Base-by-base conservation (phyloP, 1,140 invertebrate species). In the Aplysia californica region DNA sequence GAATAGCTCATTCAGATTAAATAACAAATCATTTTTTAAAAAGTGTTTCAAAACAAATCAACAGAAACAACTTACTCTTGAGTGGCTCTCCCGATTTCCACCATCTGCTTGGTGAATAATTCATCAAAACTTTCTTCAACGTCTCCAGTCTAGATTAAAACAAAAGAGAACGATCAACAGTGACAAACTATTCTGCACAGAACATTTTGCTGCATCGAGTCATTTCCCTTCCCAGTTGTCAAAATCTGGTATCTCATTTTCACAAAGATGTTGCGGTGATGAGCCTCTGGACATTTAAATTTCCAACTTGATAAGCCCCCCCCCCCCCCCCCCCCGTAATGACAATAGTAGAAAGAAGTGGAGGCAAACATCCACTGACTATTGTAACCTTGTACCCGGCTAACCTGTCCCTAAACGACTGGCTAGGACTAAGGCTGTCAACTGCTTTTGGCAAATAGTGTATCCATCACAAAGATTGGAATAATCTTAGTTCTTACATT, bases 81-180 rank as follows among this genome's bases (percentile, higher is more conserved):
- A 33, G 93, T 83, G 55, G 86, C 88, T 20, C 91, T 87, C 87
- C 93, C 92, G 44, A 95, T 90, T 77, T 91, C 92, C n/a, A 92
- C 88, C 15, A 96, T 85, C 71, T 94, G 88, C 82, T 92, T 92
- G 56, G 94, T 70, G 44, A 96, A 96, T 75, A 94, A 92, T 3
- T 93, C 91, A 65, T 94, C 93, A 87, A 92, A 95, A 0, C 93
- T 93, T 78, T 93, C 92, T 0, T 89, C 89, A 1, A 87, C 70
- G 2, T 90, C 89, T 68, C 84, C 82, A 75, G 78, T 80, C 84
- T 85, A 78, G 39, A 76, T 76, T 65, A 76, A 38, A 26, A 44
- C 55, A 69, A 68, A 35, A 21, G 35, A 31, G 6, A 39, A 67
- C 6, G 5, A 18, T 33, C 21, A 6, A 66, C 21, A 66, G 36